Base-by-base conservation (phyloP, 2,797 vertebrate genomes). In the Mergus octosetaceus region DNA sequence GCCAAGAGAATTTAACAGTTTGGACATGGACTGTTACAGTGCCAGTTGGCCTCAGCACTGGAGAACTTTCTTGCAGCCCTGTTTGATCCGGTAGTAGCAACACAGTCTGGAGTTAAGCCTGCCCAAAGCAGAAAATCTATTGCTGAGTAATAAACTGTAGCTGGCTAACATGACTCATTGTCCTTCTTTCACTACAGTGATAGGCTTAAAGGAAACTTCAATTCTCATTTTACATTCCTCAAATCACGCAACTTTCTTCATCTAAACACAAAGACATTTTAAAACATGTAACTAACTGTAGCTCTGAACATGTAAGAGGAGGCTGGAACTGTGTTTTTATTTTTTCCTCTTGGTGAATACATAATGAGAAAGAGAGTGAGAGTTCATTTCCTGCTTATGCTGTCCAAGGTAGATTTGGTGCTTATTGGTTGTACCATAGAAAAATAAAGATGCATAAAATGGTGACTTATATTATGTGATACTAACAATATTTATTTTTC, bases 11-110 rank as follows among this genome's bases (percentile, higher is more conserved):
- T 56, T 72, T 72, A 72, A 72, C 51, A 41, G 69, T n/a, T 56
- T 0, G 0, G 27, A 17, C 0, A 0, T 2, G 22, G 71, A 20
- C 19, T 57, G 54, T 25, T 11, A 2, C 20, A 30, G 10, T 4
- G 2, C 47, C 69, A 68, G 72, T 1, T 68, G 66, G 57, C 45
- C 61, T 28, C 24, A 3, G 28, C 3, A 12, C 2, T 17, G 62
- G n/a, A 60, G 43, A 58, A 18, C 3, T 22, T 69, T 58, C 79
- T 71, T 38, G 38, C 43, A 87, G 79, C 47, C 61, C 9, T 4
- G 36, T 66, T 60, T 38, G 17, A 58, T 47, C 36, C 65, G 56
- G 75, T 45, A 62, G 70, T 0, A 49, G 43, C 47, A 61, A 74
- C 15, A 10, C 7, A 43, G 58, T 22, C 65, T 69, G 73, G 54